Percentiles rank a stretch among this genome's conserved stretches.
These are phyloP conservation scores for Patella pellucida DNA, from an alignment of 2,888 invertebrate genomes.

Conservation along the genomic window DNA sequence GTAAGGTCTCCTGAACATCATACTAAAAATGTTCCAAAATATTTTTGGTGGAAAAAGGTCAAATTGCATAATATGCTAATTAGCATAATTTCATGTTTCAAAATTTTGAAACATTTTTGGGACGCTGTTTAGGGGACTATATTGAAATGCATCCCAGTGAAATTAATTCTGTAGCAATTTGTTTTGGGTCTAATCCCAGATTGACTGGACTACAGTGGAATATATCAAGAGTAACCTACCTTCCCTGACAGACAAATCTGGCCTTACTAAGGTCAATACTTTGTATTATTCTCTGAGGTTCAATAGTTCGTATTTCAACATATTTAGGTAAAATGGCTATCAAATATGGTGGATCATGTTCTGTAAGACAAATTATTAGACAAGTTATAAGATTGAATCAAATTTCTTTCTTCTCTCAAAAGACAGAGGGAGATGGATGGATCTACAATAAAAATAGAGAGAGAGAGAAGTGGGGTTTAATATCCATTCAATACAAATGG, in stretches of 20 bases:
- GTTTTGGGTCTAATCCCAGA: no score
- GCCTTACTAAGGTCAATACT: constrained; percentile 78
- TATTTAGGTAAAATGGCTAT: constrained; percentile 86
- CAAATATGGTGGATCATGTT: constrained; percentile 94
- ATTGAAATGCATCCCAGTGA: no score
- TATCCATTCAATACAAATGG: no score
- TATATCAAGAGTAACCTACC: constrained; percentile 42
- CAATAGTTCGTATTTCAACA: constrained; percentile 88
- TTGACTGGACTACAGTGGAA: no score
- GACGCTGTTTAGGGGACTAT: no score
- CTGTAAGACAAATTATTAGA: constrained; percentile 73
- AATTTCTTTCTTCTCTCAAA: background rate
- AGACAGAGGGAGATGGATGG: background rate
- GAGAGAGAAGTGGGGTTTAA: background rate
- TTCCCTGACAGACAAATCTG: constrained; percentile 61
- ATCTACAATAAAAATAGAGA: background rate
- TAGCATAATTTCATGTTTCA: no score
- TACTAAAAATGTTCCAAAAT: no score
- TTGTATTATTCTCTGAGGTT: constrained; percentile 86
- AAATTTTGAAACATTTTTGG: no score
- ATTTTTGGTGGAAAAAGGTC: no score
- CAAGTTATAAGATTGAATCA: background rate
- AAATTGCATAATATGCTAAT: no score
- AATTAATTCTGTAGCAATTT: no score
- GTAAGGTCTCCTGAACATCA: no score